These are phyloP conservation scores for Pipistrellus pygmaeus DNA, from an alignment of 2,797 vertebrate genomes.

Conservation along the genomic window DNA sequence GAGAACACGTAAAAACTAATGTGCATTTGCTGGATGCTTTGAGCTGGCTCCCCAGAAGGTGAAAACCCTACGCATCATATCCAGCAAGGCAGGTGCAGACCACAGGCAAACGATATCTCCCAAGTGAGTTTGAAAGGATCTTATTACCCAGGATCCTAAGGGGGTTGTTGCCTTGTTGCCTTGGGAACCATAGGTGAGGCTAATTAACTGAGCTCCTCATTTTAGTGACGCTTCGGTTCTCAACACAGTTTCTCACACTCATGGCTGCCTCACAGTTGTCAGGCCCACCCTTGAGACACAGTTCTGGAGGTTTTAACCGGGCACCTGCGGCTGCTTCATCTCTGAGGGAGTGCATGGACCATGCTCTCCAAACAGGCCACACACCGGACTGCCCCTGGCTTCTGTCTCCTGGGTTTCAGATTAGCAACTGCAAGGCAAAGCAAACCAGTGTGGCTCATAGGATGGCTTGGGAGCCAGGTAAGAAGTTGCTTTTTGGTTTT, in stretches of 20 bases:
- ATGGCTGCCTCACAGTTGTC: not conserved
- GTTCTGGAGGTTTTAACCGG: not conserved
- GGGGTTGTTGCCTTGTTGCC: constrained; percentile 69
- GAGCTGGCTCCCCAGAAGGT: not conserved
- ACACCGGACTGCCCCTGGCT: not conserved
- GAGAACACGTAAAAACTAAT: not conserved
- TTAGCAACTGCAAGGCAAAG: not conserved
- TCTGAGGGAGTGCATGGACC: not conserved
- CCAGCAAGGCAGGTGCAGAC: not conserved
- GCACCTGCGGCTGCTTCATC: not conserved
- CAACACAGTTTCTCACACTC: not conserved
- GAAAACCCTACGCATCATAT: constrained; percentile 16
- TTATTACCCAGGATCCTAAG: constrained; percentile 67
- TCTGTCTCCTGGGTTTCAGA: constrained; percentile 29
- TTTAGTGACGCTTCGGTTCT: constrained; percentile 35
- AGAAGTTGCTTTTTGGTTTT: constrained; percentile 47
- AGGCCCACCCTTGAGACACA: not conserved
- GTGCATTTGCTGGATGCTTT: not conserved
- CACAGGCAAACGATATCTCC: constrained; percentile 53
- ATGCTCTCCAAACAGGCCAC: not conserved
- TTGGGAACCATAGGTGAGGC: constrained; percentile 66
- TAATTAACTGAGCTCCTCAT: constrained; percentile 59
- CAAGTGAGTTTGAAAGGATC: constrained; percentile 65
- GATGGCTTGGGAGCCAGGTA: constrained; percentile 64
- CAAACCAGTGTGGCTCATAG: not conserved